phyloP scores from a whole-genome alignment of 2,797 vertebrate species.

The Danio albolineatus region DNA sequence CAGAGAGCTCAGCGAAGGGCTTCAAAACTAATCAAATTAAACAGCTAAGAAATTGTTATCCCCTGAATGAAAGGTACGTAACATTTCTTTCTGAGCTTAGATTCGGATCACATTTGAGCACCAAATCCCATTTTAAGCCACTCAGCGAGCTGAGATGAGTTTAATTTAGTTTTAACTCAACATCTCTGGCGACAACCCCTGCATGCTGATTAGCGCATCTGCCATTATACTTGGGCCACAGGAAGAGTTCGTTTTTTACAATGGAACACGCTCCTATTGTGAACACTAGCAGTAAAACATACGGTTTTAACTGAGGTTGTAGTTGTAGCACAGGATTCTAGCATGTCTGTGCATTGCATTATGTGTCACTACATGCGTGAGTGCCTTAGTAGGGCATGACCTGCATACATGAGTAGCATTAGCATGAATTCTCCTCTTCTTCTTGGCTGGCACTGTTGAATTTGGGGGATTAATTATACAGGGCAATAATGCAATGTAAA shows the following conservation, averaged over 20 bases:
- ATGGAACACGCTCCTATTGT: not conserved
- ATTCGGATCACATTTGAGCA: constrained; percentile 38
- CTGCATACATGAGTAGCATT: constrained; percentile 27
- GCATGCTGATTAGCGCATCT: constrained; percentile 23
- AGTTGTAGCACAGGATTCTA: not conserved
- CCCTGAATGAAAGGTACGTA: constrained; percentile 3
- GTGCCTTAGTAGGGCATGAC: constrained; percentile 34
- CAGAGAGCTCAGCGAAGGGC: constrained; percentile 12
- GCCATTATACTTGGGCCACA: constrained; percentile 15
- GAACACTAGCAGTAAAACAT: constrained; percentile 16
- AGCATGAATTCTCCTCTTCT: not conserved
- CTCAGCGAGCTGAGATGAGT: constrained; percentile 41
- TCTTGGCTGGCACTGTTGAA: not conserved
- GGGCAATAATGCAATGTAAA: not conserved
- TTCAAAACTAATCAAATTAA: constrained; percentile 50
- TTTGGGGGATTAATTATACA: not conserved
- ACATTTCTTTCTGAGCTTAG: constrained; percentile 18
- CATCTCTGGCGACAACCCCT: constrained; percentile 3
- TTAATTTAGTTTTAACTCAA: constrained; percentile 44
- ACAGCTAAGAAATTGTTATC: constrained; percentile 42
- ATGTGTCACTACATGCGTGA: constrained; percentile 39
- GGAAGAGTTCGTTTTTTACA: constrained; percentile 22
- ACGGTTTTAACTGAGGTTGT: constrained; percentile 3
- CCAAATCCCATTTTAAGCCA: constrained; percentile 41
- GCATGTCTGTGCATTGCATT: constrained; percentile 1